A percentile compares a stretch with the other conserved stretches of the same genome.
Conservation (phyloP, 2,113 vertebrate species). For the Athene noctua region DNA sequence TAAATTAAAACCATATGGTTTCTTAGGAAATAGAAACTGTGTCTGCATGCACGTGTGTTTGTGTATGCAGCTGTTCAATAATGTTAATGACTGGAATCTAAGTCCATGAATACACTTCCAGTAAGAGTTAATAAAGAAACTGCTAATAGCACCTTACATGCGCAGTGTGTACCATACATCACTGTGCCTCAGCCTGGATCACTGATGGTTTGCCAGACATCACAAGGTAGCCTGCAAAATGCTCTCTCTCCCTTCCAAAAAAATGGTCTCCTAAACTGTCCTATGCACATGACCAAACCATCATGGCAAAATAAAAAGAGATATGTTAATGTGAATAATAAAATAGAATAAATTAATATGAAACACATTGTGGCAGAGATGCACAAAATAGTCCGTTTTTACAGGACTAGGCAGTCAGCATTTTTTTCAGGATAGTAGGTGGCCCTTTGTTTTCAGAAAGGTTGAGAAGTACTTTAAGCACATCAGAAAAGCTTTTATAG, state of each 20-base stretch:
- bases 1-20: not conserved
- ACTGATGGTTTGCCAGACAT: not conserved
- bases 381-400: not conserved
- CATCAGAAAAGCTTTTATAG: not conserved
- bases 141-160: not conserved
- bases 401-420: not conserved
- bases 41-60: accelerated
- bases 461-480: not conserved
- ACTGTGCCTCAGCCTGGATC: not conserved
- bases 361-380: not conserved
- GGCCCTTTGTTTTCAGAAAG: not conserved
- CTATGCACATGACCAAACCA: not conserved
- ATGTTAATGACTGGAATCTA: not conserved
- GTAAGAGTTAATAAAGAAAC: not conserved
- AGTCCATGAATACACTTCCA: not conserved
- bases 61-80: not conserved
- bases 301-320: not conserved
- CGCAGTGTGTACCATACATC: not conserved
- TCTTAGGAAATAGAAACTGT: not conserved
- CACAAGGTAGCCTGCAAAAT: not conserved
- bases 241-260: not conserved
- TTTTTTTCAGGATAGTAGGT: not conserved
- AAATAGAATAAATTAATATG: not conserved
- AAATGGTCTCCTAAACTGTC: not conserved
- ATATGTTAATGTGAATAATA: not conserved